Base-by-base conservation (phyloP, 2,888 invertebrate genomes). In the Drosophila nr. perissopoda region DNA sequence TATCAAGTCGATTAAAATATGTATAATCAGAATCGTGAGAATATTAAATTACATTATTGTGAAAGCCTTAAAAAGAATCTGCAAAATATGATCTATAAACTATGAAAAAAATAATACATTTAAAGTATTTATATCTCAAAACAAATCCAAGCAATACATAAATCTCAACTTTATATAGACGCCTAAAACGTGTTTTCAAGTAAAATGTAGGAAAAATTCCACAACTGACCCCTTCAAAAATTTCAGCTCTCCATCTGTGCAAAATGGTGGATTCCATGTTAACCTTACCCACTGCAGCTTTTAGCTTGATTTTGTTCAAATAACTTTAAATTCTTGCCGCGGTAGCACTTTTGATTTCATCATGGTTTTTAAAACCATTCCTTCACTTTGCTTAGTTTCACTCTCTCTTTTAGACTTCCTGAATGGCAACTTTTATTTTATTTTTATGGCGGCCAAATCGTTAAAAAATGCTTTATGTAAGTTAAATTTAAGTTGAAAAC, bases 401-500 rank as follows among this genome's bases (percentile, higher is more conserved):
- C 70, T 60, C 27, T 79, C 29, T 48, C 52, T 69, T 62, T 59
- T 27, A n/a, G 56, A 65, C 73, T 62, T 59, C 58, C 45, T 45
- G 29, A 18, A 29, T 29, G 8, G 6, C 48, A 76, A 78, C 61
- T 86, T 83, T 76, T 82, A 76, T 76, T 71, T 76, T 71, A 69
- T 70, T 78, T 81, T 64, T 59, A 65, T 54, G 57, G 45, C 36
- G 31, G 60, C 42, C 61, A 76, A 83, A 78, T 52, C 40, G 64
- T 54, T 58, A 60, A 49, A 42, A 61, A 61, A 57, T 69, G 71
- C 66, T 53, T 57, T 68, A 65, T 66, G 63, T 78, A 84, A 84
- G 78, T 80, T 80, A 69, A 81, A 79, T 79, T 83, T 82, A 88
- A 87, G 84, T 87, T 78, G 81, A 77, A 87, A 87, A 87, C 75